These are phyloP conservation scores for Zaprionus africanus DNA, from an alignment of 1,140 invertebrate genomes.

Conservation along the genomic window DNA sequence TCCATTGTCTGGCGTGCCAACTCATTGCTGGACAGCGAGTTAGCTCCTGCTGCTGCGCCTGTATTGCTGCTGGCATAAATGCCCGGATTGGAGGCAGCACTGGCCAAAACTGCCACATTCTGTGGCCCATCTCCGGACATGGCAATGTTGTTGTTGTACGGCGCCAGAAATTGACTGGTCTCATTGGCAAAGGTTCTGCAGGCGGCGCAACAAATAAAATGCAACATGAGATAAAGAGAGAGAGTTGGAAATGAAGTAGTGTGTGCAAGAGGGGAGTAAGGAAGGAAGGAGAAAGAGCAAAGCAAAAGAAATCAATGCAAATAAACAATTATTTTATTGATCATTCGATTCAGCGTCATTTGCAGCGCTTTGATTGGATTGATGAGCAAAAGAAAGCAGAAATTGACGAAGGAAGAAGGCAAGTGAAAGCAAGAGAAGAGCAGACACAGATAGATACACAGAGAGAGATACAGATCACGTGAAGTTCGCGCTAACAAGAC, in stretches of 20 bases:
- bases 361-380: constrained; percentile 51
- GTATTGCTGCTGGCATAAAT: constrained; percentile 63
- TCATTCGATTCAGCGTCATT: constrained; percentile 59
- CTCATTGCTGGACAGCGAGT: constrained; percentile 73
- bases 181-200: constrained; percentile 90
- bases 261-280: background rate
- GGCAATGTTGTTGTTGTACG: constrained; percentile 86
- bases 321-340: constrained; percentile 19
- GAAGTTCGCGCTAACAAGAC: background rate
- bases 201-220: constrained; percentile 46
- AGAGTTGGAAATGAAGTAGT: constrained; percentile 16
- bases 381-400: constrained; percentile 35
- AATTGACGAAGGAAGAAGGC: constrained; percentile 23
- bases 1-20: constrained; percentile 61
- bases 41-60: constrained; percentile 26
- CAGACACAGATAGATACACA: constrained; percentile 60
- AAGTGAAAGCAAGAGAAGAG: constrained; percentile 62
- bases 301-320: constrained; percentile 1
- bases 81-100: constrained; percentile 71
- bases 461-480: constrained; percentile 37
- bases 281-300: constrained; percentile 26
- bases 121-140: constrained; percentile 59
- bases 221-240: constrained; percentile 33
- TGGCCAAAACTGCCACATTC: constrained; percentile 46
- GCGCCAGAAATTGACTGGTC: constrained; percentile 90